Conservation (phyloP, 2,797 vertebrate genomes). For the Choloepus didactylus region DNA sequence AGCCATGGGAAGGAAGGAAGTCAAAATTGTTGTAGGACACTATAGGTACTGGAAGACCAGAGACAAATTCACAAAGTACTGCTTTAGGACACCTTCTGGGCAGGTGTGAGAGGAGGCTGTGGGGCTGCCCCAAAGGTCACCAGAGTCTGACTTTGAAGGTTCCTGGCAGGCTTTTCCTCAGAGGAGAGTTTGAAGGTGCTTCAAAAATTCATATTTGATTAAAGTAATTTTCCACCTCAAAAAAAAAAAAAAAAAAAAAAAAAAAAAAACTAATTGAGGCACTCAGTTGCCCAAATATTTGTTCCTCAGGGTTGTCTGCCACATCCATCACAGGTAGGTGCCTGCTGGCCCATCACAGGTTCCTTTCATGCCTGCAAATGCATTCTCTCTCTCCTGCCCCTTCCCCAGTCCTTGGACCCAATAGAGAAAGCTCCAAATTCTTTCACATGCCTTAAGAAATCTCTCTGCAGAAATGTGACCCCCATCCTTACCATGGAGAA, state of each 20-base stretch:
- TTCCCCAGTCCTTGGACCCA: neutral
- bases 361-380: neutral
- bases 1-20: neutral
- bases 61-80: neutral
- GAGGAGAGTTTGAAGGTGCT: neutral
- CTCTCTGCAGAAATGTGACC: neutral
- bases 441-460: neutral
- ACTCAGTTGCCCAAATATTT: neutral
- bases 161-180: neutral
- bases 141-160: too few relatives aligned
- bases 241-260: too few relatives aligned
- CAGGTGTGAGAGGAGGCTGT: neutral
- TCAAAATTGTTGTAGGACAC: neutral
- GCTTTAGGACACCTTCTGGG: neutral
- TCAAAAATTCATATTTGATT: constrained; percentile 18
- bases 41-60: neutral
- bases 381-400: neutral
- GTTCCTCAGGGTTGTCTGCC: neutral
- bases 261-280: too few relatives aligned
- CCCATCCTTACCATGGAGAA: neutral
- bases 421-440: neutral
- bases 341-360: neutral
- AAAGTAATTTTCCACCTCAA: neutral
- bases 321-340: neutral
- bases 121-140: too few relatives aligned